Evolutionary conservation across 2,888 invertebrate species (phyloP).

Genomic region (Tyria jacobaeae): DNA sequence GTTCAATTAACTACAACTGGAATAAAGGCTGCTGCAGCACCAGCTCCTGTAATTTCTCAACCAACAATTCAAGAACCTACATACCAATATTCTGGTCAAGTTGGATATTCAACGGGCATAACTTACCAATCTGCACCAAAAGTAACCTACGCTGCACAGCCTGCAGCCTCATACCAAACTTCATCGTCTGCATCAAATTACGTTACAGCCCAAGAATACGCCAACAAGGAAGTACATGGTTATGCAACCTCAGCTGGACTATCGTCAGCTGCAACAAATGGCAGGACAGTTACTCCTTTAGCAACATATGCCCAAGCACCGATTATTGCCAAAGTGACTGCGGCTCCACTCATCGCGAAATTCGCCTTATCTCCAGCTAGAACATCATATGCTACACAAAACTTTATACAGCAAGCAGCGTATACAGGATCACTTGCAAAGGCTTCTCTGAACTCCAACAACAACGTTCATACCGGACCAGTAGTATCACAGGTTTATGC

Average conservation of each 20-base stretch:
- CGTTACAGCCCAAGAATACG: slow-evolving; percentile 54
- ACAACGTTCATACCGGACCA: slow-evolving; percentile 68
- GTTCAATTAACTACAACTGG: slow-evolving; percentile 81
- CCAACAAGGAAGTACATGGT: slow-evolving; percentile 80
- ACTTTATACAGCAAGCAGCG: slow-evolving; percentile 67
- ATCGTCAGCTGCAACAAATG: slow-evolving; percentile 67
- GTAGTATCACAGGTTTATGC: slow-evolving; percentile 81
- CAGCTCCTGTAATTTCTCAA: slow-evolving; percentile 46
- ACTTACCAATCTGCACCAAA: slow-evolving; percentile 67
- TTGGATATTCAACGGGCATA: slow-evolving; percentile 49
- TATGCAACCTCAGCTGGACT: slow-evolving; percentile 85
- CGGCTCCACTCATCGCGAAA: slow-evolving; percentile 78
- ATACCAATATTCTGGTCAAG: slow-evolving; percentile 43
- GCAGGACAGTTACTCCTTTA: slow-evolving; percentile 72
- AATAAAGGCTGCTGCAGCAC: slow-evolving; percentile 58
- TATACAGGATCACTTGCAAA: slow-evolving; percentile 72
- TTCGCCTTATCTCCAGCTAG: slow-evolving; percentile 70
- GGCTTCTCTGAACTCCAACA: slow-evolving; percentile 76
- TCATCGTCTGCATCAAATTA: slow-evolving; percentile 56
- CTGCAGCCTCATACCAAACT: slow-evolving; percentile 58
- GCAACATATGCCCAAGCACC: slow-evolving; percentile 84
- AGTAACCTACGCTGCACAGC: slow-evolving; percentile 69
- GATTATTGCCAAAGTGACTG: slow-evolving; percentile 81
- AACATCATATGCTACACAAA: slow-evolving; percentile 69
- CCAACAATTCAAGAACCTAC: slow-evolving; percentile 43